Conservation (phyloP, 2,113 vertebrate genomes). For the Bubalus kerabau region DNA sequence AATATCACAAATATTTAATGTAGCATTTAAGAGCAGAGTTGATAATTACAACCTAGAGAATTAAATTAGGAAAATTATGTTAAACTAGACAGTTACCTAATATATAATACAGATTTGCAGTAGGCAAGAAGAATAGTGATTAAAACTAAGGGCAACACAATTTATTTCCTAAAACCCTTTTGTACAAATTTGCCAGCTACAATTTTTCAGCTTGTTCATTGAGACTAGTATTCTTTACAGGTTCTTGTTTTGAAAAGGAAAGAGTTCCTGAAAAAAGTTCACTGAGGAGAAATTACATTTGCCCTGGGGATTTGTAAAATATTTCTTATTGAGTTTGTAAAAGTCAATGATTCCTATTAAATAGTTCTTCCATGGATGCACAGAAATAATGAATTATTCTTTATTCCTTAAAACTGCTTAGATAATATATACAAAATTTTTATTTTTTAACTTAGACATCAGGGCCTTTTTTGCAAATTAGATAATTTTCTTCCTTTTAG, state of each 20-base stretch:
- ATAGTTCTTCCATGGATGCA: background rate
- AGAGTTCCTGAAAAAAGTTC: constrained; percentile 13
- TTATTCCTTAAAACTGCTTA: background rate
- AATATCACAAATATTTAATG: background rate
- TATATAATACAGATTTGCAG: background rate
- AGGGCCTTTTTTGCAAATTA: background rate
- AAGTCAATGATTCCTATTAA: background rate
- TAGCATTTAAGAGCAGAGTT: background rate
- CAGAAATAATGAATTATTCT: background rate
- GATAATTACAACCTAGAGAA: background rate
- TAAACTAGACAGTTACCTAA: background rate
- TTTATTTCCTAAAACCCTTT: background rate
- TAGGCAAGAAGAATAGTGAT: background rate
- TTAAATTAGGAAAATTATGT: background rate
- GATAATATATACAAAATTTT: background rate
- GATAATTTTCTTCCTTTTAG: background rate
- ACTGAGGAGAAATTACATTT: background rate
- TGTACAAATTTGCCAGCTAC: background rate
- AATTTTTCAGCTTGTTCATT: background rate
- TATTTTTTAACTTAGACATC: background rate
- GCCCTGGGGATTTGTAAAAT: background rate
- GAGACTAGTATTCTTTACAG: background rate
- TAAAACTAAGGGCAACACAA: background rate
- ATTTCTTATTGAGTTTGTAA: constrained; percentile 17
- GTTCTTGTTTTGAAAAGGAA: constrained; percentile 21